phyloP scores from a whole-genome alignment of 2,113 vertebrate species.

The Corynorhinus townsendii region DNA sequence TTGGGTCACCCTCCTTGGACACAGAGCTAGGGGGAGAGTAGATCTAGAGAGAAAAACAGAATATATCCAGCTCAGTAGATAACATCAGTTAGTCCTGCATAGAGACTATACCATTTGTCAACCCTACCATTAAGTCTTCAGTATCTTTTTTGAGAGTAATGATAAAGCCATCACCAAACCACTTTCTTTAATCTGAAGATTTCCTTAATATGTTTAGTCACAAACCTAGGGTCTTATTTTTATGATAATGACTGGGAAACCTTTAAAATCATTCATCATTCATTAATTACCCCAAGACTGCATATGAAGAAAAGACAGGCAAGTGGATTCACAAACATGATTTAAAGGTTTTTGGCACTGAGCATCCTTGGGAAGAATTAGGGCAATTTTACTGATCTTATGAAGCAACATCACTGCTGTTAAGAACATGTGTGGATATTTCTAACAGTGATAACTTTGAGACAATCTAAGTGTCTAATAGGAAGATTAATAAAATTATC shows the following conservation, averaged over 20 bases:
- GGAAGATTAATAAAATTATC: conserved; percentile 15
- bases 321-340: background rate
- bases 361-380: background rate
- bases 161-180: background rate
- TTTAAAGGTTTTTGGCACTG: background rate
- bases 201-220: background rate
- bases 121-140: background rate
- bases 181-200: background rate
- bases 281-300: background rate
- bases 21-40: background rate
- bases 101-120: background rate
- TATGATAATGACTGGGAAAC: background rate
- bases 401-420: background rate
- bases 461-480: background rate
- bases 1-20: background rate
- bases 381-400: background rate
- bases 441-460: background rate
- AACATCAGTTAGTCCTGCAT: background rate
- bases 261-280: background rate
- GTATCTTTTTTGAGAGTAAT: background rate
- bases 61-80: background rate
- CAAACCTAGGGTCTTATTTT: conserved; percentile 20
- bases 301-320: background rate
- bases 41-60: background rate
- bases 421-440: background rate